Evolutionary conservation across 2,113 vertebrate species (phyloP), one percentile per base, ranked within the genome.

Genomic region (Tragelaphus strepsiceros): DNA sequence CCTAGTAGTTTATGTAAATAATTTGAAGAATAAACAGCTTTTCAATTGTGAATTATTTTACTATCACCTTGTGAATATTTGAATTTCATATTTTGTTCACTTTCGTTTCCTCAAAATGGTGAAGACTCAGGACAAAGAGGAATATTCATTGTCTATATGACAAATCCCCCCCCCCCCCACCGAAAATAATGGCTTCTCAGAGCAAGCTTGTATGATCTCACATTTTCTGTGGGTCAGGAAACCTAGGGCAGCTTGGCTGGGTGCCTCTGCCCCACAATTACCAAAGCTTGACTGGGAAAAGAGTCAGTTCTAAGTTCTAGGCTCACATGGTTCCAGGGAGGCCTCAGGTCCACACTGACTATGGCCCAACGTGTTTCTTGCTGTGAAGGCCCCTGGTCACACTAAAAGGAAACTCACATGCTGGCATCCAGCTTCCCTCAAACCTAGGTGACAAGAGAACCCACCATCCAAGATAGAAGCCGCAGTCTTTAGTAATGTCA

Each of bases 301-400:
- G 74, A 46, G 13, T 62, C 35, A 32, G 16, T 83, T 54, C 43
- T 13, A 6, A 6, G 13, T 39, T 88, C 28, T 46, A 32, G 5
- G 46, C 39, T 62, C 39, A 59, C 64, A 22, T 67, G 10, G 19
- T 6, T 28, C 19, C 24, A 1, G 11, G 14, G 53, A 61, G 54
- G 13, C 43, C 9, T 58, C 43, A 10, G 88, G 28, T 46, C n/a
- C 43, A 53, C 21, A 9, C 0, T 61, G 53, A 8, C 54, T 96
- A 1, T 35, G 46, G 46, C 22, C 81, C 43, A 24, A 7, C 1
- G 12, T 14, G 30, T 19, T 51, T 35, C 78, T 93, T 46, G 22
- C 12, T 1, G 9, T 39, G 17, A 14, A 62, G 17, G 28, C 24
- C 10, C 78, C 16, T 46, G 22, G 11, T 35, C 1, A 1, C 4